These are phyloP conservation scores for Emmelina monodactyla DNA, from an alignment of 2,888 invertebrate genomes.

Conservation along the genomic window DNA sequence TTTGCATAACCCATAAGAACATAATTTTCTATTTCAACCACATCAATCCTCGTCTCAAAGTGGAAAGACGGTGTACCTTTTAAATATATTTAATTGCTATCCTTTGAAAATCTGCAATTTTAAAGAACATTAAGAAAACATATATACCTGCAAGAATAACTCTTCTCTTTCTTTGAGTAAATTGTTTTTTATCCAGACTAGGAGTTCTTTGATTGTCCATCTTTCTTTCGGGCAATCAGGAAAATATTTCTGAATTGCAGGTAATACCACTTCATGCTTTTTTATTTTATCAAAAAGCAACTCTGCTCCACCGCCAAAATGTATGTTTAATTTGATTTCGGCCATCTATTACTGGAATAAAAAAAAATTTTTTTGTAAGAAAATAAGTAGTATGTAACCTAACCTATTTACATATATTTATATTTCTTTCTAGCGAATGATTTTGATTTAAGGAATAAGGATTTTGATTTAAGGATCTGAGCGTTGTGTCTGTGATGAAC, in stretches of 20 bases:
- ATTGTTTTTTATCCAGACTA: slow-evolving; percentile 87
- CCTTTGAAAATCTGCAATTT: neutral
- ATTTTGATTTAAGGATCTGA: too few species aligned
- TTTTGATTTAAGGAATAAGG: too few species aligned
- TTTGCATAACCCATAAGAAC: too few species aligned
- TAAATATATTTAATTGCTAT: neutral
- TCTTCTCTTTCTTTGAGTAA: slow-evolving; percentile 85
- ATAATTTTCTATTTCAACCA: too few species aligned
- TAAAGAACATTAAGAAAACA: slow-evolving; percentile 3
- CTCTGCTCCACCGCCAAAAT: slow-evolving; percentile 88
- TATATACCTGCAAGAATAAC: slow-evolving; percentile 42
- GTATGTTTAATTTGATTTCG: slow-evolving; percentile 29
- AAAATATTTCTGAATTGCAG: slow-evolving; percentile 52
- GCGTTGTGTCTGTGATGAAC: too few species aligned
- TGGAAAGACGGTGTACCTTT: too few species aligned
- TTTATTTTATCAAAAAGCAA: slow-evolving; percentile 87
- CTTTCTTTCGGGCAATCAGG: slow-evolving; percentile 26
- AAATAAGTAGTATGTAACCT: too few species aligned
- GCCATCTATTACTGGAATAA: too few species aligned
- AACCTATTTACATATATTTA: too few species aligned
- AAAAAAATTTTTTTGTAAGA: too few species aligned
- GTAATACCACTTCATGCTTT: slow-evolving; percentile 71
- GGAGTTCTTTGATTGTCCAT: slow-evolving; percentile 76
- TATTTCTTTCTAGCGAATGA: too few species aligned
- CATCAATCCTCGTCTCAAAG: too few species aligned